phyloP scores from a whole-genome alignment of 2,113 vertebrate genomes.

The Barbus barbus region DNA sequence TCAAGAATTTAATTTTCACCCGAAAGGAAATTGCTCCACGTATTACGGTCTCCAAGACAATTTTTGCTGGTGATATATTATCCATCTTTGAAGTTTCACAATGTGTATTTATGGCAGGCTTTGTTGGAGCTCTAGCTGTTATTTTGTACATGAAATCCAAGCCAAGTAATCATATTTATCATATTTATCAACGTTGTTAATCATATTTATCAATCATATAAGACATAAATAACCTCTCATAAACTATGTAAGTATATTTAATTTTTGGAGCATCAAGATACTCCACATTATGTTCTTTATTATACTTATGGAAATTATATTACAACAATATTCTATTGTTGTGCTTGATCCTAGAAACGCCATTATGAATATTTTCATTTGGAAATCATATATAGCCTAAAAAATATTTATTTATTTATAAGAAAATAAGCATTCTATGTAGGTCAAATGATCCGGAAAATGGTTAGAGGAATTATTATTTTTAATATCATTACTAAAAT shows the following conservation, averaged over 20 bases:
- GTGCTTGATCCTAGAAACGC: no score
- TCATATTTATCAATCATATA: slow-evolving; percentile 28
- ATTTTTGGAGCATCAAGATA: neutral
- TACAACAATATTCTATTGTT: no score
- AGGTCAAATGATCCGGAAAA: neutral
- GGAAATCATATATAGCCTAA: neutral
- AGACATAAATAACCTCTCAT: slow-evolving; percentile 4
- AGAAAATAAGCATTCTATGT: neutral
- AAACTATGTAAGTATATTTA: neutral
- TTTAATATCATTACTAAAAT: neutral
- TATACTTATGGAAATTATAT: no score
- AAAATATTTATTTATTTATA: no score
- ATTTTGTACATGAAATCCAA: slow-evolving; percentile 16
- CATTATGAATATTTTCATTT: neutral
- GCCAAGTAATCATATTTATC: slow-evolving; percentile 10
- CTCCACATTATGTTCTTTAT: no score
- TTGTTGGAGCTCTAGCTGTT: slow-evolving; percentile 27
- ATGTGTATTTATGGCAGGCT: slow-evolving; percentile 10
- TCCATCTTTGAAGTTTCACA: slow-evolving; percentile 44
- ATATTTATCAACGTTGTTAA: no score
- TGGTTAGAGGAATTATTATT: neutral
- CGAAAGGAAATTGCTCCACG: slow-evolving; percentile 42
- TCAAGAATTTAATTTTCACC: slow-evolving; percentile 43
- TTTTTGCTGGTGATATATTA: slow-evolving; percentile 44
- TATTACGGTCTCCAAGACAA: slow-evolving; percentile 35